Conservation (phyloP, 2,888 invertebrate genomes). For the Drosophila tripunctata region DNA sequence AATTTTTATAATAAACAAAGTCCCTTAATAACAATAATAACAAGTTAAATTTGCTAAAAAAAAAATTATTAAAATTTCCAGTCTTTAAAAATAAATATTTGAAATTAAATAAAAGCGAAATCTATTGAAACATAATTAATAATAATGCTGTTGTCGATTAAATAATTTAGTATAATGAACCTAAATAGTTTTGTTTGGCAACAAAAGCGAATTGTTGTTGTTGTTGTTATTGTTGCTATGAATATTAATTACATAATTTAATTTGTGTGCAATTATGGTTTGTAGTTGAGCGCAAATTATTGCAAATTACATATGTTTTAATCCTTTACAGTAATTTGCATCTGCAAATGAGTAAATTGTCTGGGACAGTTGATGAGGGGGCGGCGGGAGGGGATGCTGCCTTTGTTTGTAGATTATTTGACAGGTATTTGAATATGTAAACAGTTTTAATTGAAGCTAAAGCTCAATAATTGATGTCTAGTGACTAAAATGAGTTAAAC, state of each 20-base stretch:
- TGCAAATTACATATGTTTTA: constrained; percentile 42
- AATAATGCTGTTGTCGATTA: neutral
- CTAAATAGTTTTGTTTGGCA: constrained; percentile 34
- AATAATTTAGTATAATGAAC: constrained; percentile 33
- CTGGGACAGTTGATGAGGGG: neutral
- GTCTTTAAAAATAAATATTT: neutral
- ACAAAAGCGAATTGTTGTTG: constrained; percentile 5
- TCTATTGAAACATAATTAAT: constrained; percentile 22
- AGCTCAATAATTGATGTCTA: neutral
- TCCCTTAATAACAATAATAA: no score
- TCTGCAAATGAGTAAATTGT: constrained; percentile 1
- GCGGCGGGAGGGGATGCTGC: neutral
- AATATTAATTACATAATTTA: constrained; percentile 58
- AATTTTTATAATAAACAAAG: no score
- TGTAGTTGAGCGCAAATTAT: constrained; percentile 18
- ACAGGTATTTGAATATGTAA: neutral
- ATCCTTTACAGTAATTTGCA: constrained; percentile 52
- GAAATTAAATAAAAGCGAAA: neutral
- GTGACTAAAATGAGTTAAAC: neutral
- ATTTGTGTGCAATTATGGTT: constrained; percentile 50
- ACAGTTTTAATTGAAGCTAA: neutral
- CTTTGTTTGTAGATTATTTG: neutral
- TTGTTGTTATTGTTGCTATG: constrained; percentile 19
- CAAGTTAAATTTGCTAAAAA: no score
- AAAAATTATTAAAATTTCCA: neutral